These are phyloP conservation scores for Galbula dea DNA, from an alignment of 2,113 vertebrate genomes.

Conservation along the genomic window DNA sequence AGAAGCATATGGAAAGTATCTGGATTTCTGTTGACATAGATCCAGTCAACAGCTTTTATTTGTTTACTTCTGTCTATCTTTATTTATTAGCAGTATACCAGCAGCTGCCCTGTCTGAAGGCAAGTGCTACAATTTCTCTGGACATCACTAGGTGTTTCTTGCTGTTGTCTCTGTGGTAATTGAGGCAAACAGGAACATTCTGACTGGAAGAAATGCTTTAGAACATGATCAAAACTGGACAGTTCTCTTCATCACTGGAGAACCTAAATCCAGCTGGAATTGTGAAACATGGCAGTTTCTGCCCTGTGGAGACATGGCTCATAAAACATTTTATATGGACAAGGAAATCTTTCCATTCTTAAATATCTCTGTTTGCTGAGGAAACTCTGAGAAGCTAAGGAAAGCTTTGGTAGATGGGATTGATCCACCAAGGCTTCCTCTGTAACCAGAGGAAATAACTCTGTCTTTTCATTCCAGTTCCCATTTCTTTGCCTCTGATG, in stretches of 20 bases:
- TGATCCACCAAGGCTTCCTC: not conserved
- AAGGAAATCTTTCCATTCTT: constrained; percentile 24
- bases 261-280: constrained; percentile 10
- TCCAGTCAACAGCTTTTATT: constrained; percentile 23
- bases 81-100: not conserved
- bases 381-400: constrained; percentile 17
- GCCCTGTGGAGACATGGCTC: not conserved
- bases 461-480: not conserved
- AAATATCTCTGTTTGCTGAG: not conserved
- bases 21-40: constrained; percentile 5
- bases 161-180: not conserved
- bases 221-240: not conserved
- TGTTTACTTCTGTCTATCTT: not conserved
- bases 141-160: not conserved
- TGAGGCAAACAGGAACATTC: not conserved
- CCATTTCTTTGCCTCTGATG: not conserved
- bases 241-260: not conserved
- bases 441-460: not conserved
- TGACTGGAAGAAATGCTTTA: constrained; percentile 1
- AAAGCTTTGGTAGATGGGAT: not conserved
- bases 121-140: not conserved
- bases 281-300: not conserved
- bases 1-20: constrained; percentile 30
- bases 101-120: not conserved
- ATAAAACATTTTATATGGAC: not conserved